Evolutionary conservation across 2,797 vertebrate species (phyloP).

Genomic region (Phataginus tricuspis): DNA sequence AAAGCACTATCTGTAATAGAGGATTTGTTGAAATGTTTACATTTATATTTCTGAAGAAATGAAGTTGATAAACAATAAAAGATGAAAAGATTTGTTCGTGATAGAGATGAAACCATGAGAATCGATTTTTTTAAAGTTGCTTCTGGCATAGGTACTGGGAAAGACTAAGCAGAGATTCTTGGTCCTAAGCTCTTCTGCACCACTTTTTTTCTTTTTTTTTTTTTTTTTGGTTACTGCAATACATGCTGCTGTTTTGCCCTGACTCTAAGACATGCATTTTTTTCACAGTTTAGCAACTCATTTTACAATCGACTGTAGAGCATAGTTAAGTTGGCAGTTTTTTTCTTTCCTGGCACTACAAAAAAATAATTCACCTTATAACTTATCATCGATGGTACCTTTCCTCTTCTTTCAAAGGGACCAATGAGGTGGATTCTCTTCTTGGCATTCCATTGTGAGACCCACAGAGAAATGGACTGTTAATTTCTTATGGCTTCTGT

Average conservation of each 20-base stretch:
- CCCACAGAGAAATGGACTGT: not conserved
- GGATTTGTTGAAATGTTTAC: not conserved
- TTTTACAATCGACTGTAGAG: not conserved
- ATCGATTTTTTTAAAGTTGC: not conserved
- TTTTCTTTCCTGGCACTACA: not conserved
- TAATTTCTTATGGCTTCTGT: not conserved
- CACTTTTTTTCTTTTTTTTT: not conserved
- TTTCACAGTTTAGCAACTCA: not conserved
- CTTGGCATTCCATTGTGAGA: not conserved
- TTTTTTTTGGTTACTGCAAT: not conserved
- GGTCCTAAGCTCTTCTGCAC: accelerated
- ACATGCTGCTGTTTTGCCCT: not conserved
- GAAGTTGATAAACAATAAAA: not conserved
- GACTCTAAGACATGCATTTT: not conserved
- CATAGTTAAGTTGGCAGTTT: not conserved
- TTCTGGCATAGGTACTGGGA: not conserved
- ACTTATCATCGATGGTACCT: not conserved
- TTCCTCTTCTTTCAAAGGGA: not conserved
- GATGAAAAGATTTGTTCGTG: not conserved
- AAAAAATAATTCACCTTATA: not conserved
- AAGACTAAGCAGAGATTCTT: not conserved
- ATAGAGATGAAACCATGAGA: not conserved
- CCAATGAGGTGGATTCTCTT: not conserved
- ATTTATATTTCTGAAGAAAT: not conserved
- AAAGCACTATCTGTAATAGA: not conserved